Evolutionary conservation across 1,140 invertebrate genomes (phyloP), one percentile per base, ranked within the genome.

Genomic region (Ceratitis capitata): DNA sequence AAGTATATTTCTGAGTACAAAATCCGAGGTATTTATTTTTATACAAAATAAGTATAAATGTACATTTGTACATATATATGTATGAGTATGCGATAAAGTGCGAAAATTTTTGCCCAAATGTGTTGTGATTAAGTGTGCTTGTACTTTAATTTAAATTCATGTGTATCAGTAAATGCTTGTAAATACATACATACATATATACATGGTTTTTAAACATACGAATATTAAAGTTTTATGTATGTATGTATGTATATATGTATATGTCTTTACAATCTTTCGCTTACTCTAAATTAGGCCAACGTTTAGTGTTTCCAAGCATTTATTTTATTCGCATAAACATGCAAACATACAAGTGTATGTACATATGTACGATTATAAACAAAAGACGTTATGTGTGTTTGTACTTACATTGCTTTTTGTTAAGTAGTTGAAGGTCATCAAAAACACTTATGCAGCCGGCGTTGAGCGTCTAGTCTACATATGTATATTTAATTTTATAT

Each of bases 401-500:
- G n/a, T 45, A 74, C 39, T 74, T 45, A 74, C 39, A 42, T 45
- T n/a, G 69, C 69, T 78, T 78, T n/a, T 78, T 78, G 69, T 45
- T 78, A 78, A 78, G 69, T 78, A 78, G 69, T 78, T 78, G 69
- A 78, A 78, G 69, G 69, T 78, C 69, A 78, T 10, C 69, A 45
- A 45, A 78, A 78, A n/a, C 69, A 78, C 39, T 78, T 47, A 45
- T 45, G 39, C 39, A 45, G 39, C 69, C 19, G 39, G 19, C 23
- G 69, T 47, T 7, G 23, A 3, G n/a, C 39, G 69, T 35, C 39
- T 78, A 78, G 19, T 23, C 69, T 78, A 78, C 35, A 69, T 69
- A 39, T 19, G 45, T 45, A 56, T 56, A 56, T 56, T 56, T n/a
- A n/a, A n/a, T n/a, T n/a, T n/a, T 56, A 45, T 39, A 42, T 23